Base-by-base conservation (phyloP, 2,888 invertebrate genomes). In the Thymelicus acteon region DNA sequence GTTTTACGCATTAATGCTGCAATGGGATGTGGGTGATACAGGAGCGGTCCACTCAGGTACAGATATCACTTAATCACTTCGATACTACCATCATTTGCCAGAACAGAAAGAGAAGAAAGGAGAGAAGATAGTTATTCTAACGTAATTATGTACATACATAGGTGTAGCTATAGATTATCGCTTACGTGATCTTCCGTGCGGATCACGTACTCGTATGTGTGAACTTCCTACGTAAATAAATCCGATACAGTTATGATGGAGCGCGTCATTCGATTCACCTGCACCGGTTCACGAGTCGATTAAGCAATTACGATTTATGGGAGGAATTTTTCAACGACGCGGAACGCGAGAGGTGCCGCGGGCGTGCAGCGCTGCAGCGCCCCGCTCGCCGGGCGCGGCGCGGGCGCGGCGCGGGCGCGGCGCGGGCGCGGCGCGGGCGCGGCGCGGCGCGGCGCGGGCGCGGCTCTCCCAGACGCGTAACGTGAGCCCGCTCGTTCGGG, bases 281-380 rank as follows among this genome's bases (percentile, higher is more conserved):
- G 47, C 61, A 48, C 62, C 48, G 57, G 66, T 61, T 63, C 69
- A 44, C 39, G 66, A 67, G 58, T 48, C 57, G 69, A 73, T 72
- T 72, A 70, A 72, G 67, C 72, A 67, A 70, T 74, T 73, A 74
- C 62, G 48, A 69, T 69, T 67, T 64, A 65, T 61, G 71, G 61
- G 37, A 61, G 70, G 39, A 54, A 73, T 73, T 72, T 60, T 65
- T 71, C 63, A 71, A 37, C 24, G 57, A 67, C 67, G 72, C 71
- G 74, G 73, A 73, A 75, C 69, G 69, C 69, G 24, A n/a, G 54
- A 44, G 47, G 67, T 60, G 64, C 31, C 31, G 31, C 31, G 31
- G 24, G 24, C 24, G 24, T 24, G 24, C 24, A 24, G 24, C 24
- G n/a, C n/a, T n/a, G n/a, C n/a, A n/a, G n/a, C n/a, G n/a, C n/a